Conservation (phyloP, 1,140 invertebrate genomes). For the Nixonia krombeini region DNA sequence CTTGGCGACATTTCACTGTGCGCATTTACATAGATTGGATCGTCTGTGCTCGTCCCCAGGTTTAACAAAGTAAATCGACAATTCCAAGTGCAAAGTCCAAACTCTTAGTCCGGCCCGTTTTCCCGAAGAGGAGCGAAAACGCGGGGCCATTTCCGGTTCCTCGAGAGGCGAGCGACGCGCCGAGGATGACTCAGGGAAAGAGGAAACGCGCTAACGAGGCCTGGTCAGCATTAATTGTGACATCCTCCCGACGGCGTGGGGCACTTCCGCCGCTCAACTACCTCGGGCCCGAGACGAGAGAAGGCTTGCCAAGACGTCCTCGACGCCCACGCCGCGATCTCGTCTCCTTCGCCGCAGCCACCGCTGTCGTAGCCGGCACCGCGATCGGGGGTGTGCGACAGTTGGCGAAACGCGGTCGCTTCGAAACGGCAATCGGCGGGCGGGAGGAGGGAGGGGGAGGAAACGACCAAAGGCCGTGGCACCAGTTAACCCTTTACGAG, state of each 20-base stretch:
- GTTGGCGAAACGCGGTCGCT: too few relatives aligned
- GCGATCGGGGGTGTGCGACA: not conserved
- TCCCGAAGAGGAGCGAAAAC: too few relatives aligned
- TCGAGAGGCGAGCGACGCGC: conserved; percentile 21
- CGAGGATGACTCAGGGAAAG: conserved; percentile 60
- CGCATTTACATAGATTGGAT: too few relatives aligned
- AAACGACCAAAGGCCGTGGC: not conserved
- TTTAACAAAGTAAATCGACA: too few relatives aligned
- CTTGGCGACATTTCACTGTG: too few relatives aligned
- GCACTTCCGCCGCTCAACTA: conserved; percentile 61
- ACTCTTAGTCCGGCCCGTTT: too few relatives aligned
- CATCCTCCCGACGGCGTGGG: conserved; percentile 64
- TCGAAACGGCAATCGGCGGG: too few relatives aligned
- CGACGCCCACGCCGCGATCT: conserved; percentile 54
- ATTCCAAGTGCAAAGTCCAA: too few relatives aligned
- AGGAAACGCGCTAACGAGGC: conserved; percentile 67
- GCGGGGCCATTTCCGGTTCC: conserved; percentile 23
- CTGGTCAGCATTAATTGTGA: conserved; percentile 68
- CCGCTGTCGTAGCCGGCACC: not conserved
- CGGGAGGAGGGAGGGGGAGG: not conserved
- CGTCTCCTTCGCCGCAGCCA: conserved; percentile 25
- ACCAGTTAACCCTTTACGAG: not conserved
- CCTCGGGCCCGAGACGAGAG: conserved; percentile 52
- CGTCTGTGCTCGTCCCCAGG: too few relatives aligned
- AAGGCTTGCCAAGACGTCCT: conserved; percentile 66